phyloP scores from a whole-genome alignment of 2,888 invertebrate genomes.

The Athalia rosae region DNA sequence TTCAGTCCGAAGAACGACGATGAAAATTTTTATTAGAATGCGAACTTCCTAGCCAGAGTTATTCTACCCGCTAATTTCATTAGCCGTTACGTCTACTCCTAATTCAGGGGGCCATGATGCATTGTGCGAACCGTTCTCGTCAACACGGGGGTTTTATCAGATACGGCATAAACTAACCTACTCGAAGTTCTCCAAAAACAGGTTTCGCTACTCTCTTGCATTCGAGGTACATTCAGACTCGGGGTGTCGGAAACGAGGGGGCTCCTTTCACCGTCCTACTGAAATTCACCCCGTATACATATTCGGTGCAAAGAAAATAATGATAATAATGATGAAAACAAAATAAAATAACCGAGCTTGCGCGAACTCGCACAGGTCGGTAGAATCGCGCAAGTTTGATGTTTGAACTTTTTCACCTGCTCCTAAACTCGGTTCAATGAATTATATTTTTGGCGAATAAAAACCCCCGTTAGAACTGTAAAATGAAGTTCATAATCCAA shows the following conservation, averaged over 20 bases:
- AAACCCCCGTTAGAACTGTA: too few relatives aligned
- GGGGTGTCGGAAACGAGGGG: conserved; percentile 32
- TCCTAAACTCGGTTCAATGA: not conserved
- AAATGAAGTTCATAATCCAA: too few relatives aligned
- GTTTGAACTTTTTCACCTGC: conserved; percentile 11
- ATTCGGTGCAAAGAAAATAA: too few relatives aligned
- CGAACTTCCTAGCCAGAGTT: conserved; percentile 2
- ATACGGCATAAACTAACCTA: conserved; percentile 16
- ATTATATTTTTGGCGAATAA: not conserved
- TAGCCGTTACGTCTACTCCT: conserved; percentile 19
- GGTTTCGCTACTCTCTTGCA: conserved; percentile 13
- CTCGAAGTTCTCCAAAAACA: conserved; percentile 16
- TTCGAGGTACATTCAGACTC: conserved; percentile 33
- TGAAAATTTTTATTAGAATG: not conserved
- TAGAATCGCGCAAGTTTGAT: not conserved
- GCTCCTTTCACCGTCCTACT: not conserved
- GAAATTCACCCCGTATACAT: not conserved
- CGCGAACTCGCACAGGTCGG: not conserved
- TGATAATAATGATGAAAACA: too few relatives aligned
- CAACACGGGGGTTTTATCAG: not conserved
- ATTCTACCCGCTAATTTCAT: conserved; percentile 4
- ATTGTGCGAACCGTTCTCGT: conserved; percentile 10
- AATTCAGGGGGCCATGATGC: conserved; percentile 17
- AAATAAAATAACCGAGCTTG: conserved; percentile 12
- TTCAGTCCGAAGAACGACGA: not conserved